Evolutionary conservation across 2,888 invertebrate species (phyloP), one percentile per base, ranked within the genome.

Genomic region (Melanophora roralis): DNA sequence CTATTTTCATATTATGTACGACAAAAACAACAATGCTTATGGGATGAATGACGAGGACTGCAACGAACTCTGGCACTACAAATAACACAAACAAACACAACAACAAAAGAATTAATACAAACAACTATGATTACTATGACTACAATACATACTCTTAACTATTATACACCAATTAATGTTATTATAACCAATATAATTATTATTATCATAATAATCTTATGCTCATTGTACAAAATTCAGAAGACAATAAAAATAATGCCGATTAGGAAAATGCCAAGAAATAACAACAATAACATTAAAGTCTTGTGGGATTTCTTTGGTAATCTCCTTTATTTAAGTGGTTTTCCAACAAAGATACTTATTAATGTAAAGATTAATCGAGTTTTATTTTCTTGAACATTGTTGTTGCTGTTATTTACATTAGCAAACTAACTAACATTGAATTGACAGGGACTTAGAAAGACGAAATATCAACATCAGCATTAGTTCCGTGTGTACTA

Each of bases 1-100:
- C 93, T 95, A 83, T 97, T 97, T 90, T 94, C 94, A 84, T 97
- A 95, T 91, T 95, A 94, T 89, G 96, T 96, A 80, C 92, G 93
- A 83, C 94, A 95, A 89, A 96, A 97, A 87, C 94, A 95, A 88
- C 92, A 93, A 85, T 96, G 96, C 90, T 91, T 96, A 82, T 94
- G 94, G 94, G 94, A 94, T 90, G 94, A 94, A 92, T 94, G 93
- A 93, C 90, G 88, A 87, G 89, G 91, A 91, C 82, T 83, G 83
- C 82, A 82, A 68, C 72, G 53, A 32, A 64, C 34, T 51, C 60
- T 51, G 53, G 38, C 64, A 74, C 23, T 69, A 51, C 27, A 62
- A 74, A 81, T 78, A 59, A 81, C 81, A 80, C 74, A 71, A 79
- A 69, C 57, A 40, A 79, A 67, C 67, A 76, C 12, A 68, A 62